Evolutionary conservation across 2,113 vertebrate genomes (phyloP).

Genomic region (Symphodus melops): DNA sequence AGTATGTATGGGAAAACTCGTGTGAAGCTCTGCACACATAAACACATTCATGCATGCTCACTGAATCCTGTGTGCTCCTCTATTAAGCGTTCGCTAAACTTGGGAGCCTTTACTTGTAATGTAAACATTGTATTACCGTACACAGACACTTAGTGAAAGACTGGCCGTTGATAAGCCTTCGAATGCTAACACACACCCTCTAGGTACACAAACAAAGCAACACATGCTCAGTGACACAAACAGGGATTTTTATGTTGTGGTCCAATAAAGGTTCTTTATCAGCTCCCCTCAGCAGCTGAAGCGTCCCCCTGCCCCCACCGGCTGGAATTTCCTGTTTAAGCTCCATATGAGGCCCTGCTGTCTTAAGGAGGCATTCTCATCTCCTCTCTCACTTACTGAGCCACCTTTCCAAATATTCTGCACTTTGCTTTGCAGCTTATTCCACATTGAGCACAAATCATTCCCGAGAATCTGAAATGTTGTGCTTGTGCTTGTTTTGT

Average conservation of each 20-base stretch:
- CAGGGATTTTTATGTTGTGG: conserved; percentile 68
- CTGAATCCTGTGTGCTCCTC: conserved; percentile 6
- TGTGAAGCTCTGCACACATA: conserved; percentile 29
- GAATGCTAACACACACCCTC: conserved; percentile 46
- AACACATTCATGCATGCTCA: conserved; percentile 34
- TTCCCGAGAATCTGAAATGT: conserved; percentile 19
- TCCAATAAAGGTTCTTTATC: conserved; percentile 82
- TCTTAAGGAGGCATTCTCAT: conserved; percentile 73
- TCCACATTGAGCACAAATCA: conserved; percentile 23
- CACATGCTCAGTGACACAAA: conserved; percentile 45
- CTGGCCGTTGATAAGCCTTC: conserved; percentile 45
- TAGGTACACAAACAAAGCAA: conserved; percentile 56
- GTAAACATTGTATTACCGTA: conserved; percentile 45
- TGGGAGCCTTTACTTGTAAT: conserved; percentile 29
- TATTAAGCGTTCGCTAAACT: conserved; percentile 54
- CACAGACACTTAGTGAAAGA: conserved; percentile 36
- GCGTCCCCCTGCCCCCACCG: conserved; percentile 76
- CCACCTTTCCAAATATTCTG: conserved; percentile 55
- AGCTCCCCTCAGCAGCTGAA: conserved; percentile 64
- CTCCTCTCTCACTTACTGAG: conserved; percentile 48
- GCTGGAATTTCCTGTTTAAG: conserved; percentile 88
- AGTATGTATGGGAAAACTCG: conserved; percentile 22
- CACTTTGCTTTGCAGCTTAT: conserved; percentile 37
- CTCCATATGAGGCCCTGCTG: conserved; percentile 82
- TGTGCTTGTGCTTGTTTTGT: conserved; percentile 62